Evolutionary conservation across 2,797 vertebrate species (phyloP).

Genomic region (Parotocinclus haroldoi): DNA sequence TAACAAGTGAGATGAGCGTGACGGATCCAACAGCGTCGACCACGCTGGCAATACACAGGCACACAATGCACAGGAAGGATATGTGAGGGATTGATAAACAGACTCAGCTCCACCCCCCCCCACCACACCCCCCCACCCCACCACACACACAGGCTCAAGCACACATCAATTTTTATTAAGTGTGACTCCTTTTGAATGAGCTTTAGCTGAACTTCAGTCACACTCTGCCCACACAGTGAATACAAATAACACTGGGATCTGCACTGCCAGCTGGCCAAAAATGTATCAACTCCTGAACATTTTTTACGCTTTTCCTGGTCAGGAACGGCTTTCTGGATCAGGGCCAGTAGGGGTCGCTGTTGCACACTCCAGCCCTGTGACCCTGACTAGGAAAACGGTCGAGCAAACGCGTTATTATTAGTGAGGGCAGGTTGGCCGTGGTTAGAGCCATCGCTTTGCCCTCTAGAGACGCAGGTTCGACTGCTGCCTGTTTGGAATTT

Average conservation of each 20-base stretch:
- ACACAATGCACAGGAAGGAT: slow-evolving; percentile 27
- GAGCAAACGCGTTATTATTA: too few species aligned
- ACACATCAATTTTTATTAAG: slow-evolving; percentile 4
- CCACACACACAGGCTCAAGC: slow-evolving; percentile 1
- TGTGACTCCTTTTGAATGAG: neutral
- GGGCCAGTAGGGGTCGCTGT: too few species aligned
- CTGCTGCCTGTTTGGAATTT: too few species aligned
- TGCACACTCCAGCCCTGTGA: too few species aligned
- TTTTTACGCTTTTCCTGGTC: too few species aligned
- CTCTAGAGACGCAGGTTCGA: too few species aligned
- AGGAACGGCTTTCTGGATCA: too few species aligned
- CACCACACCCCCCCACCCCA: slow-evolving; percentile 18
- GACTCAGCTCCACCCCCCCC: slow-evolving; percentile 16
- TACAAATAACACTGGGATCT: slow-evolving; percentile 9
- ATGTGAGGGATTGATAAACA: slow-evolving; percentile 23
- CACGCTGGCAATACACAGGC: slow-evolving; percentile 7
- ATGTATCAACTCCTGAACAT: neutral
- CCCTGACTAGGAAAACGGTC: too few species aligned
- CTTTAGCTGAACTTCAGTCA: slow-evolving; percentile 19
- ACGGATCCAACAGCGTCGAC: slow-evolving; percentile 28
- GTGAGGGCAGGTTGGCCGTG: too few species aligned
- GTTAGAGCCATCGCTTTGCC: too few species aligned
- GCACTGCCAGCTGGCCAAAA: neutral
- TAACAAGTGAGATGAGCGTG: neutral
- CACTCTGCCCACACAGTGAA: slow-evolving; percentile 8